Evolutionary conservation across 2,888 invertebrate species (phyloP), one percentile per base, ranked within the genome.

Genomic region (Monoplex corrugatus): DNA sequence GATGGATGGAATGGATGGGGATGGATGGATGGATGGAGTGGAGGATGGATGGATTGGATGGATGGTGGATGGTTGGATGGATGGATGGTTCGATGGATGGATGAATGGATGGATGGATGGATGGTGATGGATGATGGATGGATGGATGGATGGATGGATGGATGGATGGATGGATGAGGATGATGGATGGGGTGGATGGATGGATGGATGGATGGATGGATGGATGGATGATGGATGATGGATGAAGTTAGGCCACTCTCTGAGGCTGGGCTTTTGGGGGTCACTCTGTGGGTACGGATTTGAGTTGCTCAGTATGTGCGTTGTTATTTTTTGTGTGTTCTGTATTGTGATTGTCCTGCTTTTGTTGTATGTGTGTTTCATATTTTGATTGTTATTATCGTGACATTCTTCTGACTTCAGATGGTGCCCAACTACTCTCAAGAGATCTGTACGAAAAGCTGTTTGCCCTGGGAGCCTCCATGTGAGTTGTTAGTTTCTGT

Each of bases 401-500:
- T 44, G 32, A 19, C 50, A 13, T 50, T 50, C 50, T 19, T 87
- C 89, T 87, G 38, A 43, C 92, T 94, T 45, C 91, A 96, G 96
- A 95, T 97, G 92, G 96, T 97, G 82, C 97, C 97, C 0, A 97
- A 97, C 93, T 97, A 97, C 93, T 97, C 97, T 96, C 96, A 3
- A 95, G 96, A 86, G 95, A 95, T 2, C 94, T 96, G 89, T 97
- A 97, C 92, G 97, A 97, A 92, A 96, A 96, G 91, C 95, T 97
- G 94, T 97, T 97, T 94, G 97, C 97, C 2, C 94, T 97, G 35
- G 97, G 97, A 45, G 97, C 97, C 0, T 96, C 97, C 0, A 96
- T 97, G 97, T 97, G 93, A 95, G 96, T 94, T 57, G 35, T 3
- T n/a, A 45, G 38, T 6, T 28, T 43, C 8, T 43, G 6, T 40